phyloP scores from a whole-genome alignment of 2,888 invertebrate genomes.

The Drosophila kambysellisi region DNA sequence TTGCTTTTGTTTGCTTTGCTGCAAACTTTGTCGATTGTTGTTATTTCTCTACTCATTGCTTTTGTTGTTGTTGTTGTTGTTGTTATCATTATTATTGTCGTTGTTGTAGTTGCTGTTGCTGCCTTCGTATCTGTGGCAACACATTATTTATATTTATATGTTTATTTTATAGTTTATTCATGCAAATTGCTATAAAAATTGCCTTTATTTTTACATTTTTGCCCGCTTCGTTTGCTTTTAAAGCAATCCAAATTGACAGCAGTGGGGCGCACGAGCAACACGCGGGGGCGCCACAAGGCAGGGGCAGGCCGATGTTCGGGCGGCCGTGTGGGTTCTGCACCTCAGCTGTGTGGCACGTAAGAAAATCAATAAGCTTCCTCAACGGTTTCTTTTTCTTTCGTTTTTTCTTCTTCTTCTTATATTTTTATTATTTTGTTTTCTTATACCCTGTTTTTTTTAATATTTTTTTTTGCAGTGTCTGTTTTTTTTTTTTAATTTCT shows the following conservation, averaged over 20 bases:
- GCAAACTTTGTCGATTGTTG: slow-evolving; percentile 57
- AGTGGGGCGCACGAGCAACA: not conserved
- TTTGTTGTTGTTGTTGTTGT: slow-evolving; percentile 31
- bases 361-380: slow-evolving; percentile 76
- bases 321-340: slow-evolving; percentile 35
- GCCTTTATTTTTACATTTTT: slow-evolving; percentile 77
- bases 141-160: slow-evolving; percentile 82
- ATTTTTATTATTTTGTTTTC: slow-evolving; percentile 8
- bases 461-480: slow-evolving; percentile 19
- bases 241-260: slow-evolving; percentile 55
- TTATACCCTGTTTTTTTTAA: slow-evolving; percentile 6
- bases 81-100: slow-evolving; percentile 10
- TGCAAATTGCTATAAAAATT: slow-evolving; percentile 83
- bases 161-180: slow-evolving; percentile 84
- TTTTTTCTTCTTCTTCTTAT: slow-evolving; percentile 13
- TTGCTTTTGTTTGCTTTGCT: slow-evolving; percentile 60
- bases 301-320: not conserved
- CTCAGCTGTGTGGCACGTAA: slow-evolving; percentile 48
- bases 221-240: slow-evolving; percentile 59
- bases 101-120: slow-evolving; percentile 24
- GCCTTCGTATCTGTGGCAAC: slow-evolving; percentile 71
- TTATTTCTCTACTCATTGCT: slow-evolving; percentile 40
- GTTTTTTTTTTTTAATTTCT: slow-evolving; percentile 69
- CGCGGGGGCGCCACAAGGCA: not conserved
- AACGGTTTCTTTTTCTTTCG: slow-evolving; percentile 38